Percentiles rank a stretch among this genome's conserved stretches.
Evolutionary conservation across 1,140 invertebrate species (phyloP).

Genomic region (Drosophila erecta): DNA sequence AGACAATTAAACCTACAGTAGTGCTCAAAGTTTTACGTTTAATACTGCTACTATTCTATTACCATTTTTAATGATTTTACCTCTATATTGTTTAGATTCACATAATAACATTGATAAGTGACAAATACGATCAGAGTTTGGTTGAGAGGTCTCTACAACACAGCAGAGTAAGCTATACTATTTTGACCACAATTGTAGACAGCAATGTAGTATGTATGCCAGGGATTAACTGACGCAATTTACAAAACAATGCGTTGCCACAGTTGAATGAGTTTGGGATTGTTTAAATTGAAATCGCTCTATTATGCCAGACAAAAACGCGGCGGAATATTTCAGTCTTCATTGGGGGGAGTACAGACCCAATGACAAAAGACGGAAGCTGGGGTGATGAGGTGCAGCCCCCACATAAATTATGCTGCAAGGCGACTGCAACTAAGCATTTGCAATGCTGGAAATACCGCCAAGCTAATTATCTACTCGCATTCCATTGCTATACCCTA

Average conservation of each 20-base stretch:
- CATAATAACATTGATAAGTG: no score
- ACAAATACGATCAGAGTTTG: not conserved
- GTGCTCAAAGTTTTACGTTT: not conserved
- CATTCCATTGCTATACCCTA: constrained; percentile 23
- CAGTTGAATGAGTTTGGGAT: constrained; percentile 44
- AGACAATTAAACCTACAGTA: constrained; percentile 12
- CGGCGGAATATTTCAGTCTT: constrained; percentile 1
- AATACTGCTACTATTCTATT: no score
- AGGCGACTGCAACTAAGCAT: constrained; percentile 7
- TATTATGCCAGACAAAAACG: constrained; percentile 21
- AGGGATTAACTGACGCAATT: constrained; percentile 44
- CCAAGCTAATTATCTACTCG: constrained; percentile 13
- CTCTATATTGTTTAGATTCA: no score
- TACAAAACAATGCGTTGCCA: constrained; percentile 28
- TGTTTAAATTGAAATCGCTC: constrained; percentile 21
- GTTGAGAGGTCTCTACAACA: not conserved
- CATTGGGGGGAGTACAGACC: not conserved
- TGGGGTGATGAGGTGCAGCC: not conserved
- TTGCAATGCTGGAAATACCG: not conserved
- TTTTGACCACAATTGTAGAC: constrained; percentile 1
- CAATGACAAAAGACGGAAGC: constrained; percentile 11
- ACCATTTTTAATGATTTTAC: no score
- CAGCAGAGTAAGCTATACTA: not conserved
- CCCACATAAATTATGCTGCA: constrained; percentile 6
- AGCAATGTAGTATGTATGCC: constrained; percentile 4